These are phyloP conservation scores for Vimba vimba DNA, from an alignment of 2,113 vertebrate species.

Conservation along the genomic window DNA sequence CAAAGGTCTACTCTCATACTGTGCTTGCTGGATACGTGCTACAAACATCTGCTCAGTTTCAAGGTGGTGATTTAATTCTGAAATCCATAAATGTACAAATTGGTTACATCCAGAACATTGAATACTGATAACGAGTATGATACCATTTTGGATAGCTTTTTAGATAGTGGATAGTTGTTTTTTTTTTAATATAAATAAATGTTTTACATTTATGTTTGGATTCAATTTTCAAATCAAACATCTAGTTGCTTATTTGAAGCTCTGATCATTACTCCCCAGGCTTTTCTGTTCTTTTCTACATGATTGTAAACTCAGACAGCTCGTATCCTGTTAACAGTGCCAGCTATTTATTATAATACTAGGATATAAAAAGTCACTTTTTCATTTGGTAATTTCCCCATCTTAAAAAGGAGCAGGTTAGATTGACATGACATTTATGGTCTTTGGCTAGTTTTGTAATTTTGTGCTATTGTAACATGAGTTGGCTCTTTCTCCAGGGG, in stretches of 20 bases:
- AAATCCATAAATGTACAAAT: background rate
- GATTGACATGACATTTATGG: background rate
- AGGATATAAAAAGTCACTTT: background rate
- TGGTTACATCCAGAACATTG: background rate
- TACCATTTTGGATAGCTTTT: background rate
- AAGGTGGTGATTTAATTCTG: background rate
- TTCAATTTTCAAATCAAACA: background rate
- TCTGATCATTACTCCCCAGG: background rate
- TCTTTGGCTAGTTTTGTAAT: background rate
- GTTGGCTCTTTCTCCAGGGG: slow-evolving; percentile 75
- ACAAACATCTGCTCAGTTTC: background rate
- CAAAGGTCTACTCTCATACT: background rate
- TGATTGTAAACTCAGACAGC: background rate
- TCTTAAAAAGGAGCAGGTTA: background rate
- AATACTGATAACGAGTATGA: background rate
- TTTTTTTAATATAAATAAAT: no score
- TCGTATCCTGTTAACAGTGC: background rate
- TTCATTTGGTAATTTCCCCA: background rate
- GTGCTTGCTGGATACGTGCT: background rate
- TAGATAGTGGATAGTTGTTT: no score
- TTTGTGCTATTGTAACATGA: slow-evolving; percentile 11
- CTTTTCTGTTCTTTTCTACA: background rate
- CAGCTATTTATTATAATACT: background rate
- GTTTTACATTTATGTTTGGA: background rate
- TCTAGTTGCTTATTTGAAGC: background rate